Percentiles rank a stretch among this genome's conserved stretches.
phyloP scores from a whole-genome alignment of 2,888 invertebrate species.

The Diarsia brunnea region DNA sequence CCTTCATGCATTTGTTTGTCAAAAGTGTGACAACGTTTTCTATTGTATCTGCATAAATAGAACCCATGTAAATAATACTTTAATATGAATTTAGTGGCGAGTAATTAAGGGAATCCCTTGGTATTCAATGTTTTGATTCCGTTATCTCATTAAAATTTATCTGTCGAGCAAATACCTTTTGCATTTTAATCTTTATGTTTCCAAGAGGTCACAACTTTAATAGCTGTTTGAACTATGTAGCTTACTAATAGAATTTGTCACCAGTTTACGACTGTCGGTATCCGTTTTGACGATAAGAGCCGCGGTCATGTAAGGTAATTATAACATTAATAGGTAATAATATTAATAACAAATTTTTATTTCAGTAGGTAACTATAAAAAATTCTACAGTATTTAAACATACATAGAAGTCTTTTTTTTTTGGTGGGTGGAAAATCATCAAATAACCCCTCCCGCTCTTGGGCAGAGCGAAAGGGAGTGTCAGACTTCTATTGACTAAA shows the following conservation, averaged over 20 bases:
- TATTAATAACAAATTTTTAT: too few species aligned
- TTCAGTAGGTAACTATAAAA: too few species aligned
- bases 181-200: not conserved
- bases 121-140: not conserved
- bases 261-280: slow-evolving; percentile 17
- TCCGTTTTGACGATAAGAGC: slow-evolving; percentile 19
- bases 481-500: too few species aligned
- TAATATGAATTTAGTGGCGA: not conserved
- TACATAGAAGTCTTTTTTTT: too few species aligned
- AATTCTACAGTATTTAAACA: too few species aligned
- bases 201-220: not conserved
- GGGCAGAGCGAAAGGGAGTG: too few species aligned
- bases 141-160: not conserved
- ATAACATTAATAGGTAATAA: slow-evolving; percentile 19
- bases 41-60: not conserved
- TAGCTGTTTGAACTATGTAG: slow-evolving; percentile 1
- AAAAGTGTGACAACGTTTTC: not conserved
- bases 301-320: slow-evolving; percentile 11
- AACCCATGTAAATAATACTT: not conserved
- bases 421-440: too few species aligned
- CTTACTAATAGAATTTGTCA: slow-evolving; percentile 23
- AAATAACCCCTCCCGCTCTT: too few species aligned
- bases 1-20: not conserved
- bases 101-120: not conserved
- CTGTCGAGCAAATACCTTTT: too few species aligned